Evolutionary conservation across 2,113 vertebrate species (phyloP).

Genomic region (Oxygymnocypris stewartii): DNA sequence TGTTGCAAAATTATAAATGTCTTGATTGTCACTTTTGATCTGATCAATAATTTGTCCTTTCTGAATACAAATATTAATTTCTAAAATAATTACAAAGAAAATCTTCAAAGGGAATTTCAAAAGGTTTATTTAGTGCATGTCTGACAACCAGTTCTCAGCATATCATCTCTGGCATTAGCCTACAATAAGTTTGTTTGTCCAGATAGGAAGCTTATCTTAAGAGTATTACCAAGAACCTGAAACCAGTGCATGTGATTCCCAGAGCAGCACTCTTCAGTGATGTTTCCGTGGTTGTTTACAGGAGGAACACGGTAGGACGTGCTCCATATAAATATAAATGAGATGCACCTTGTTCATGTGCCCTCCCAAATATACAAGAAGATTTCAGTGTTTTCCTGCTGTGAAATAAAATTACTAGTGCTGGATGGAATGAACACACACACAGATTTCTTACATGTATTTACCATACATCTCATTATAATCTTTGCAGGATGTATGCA

Average conservation of each 20-base stretch:
- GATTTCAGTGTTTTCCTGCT: constrained; percentile 87
- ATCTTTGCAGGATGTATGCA: not conserved
- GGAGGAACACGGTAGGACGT: constrained; percentile 97
- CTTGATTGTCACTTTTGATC: not conserved
- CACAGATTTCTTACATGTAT: not conserved
- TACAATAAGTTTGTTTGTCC: not conserved
- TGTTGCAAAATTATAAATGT: not conserved
- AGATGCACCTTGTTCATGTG: constrained; percentile 92
- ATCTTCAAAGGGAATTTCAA: not conserved
- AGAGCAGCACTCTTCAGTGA: not conserved
- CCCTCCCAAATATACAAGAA: constrained; percentile 91
- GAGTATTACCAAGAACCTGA: not conserved
- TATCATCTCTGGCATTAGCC: not conserved
- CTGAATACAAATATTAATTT: not conserved
- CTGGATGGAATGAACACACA: constrained; percentile 90
- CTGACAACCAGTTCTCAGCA: not conserved
- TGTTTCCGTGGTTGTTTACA: constrained; percentile 64
- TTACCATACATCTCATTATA: not conserved
- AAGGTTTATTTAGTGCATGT: not conserved
- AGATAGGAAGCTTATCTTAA: not conserved
- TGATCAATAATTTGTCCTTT: not conserved
- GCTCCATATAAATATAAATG: constrained; percentile 89
- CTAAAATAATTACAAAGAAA: not conserved
- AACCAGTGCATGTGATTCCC: not conserved
- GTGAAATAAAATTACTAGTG: constrained; percentile 97